Percentiles rank a stretch among this genome's conserved stretches.
Conservation (phyloP, 2,888 invertebrate genomes). For the Seladonia tumulorum region DNA sequence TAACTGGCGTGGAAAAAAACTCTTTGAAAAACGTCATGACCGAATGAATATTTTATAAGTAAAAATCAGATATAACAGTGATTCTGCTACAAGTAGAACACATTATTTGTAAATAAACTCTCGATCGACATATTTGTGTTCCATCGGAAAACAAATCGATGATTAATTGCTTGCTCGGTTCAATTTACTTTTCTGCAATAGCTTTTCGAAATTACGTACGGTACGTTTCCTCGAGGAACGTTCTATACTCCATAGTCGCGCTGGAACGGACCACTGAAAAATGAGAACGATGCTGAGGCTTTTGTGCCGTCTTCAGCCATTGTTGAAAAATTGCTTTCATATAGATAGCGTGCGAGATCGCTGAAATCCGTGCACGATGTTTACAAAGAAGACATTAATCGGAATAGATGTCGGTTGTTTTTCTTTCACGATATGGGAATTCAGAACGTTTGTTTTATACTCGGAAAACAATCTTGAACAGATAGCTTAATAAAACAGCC, state of each 20-base stretch:
- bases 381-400: slow-evolving; percentile 13
- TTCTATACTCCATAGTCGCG: not conserved
- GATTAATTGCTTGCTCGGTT: not conserved
- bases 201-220: not conserved
- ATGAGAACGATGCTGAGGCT: slow-evolving; percentile 4
- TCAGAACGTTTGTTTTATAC: not conserved
- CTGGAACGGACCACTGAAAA: not conserved
- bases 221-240: not conserved
- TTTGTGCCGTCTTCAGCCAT: slow-evolving; percentile 12
- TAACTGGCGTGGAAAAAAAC: not conserved
- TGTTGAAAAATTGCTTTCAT: slow-evolving; percentile 16
- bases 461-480: not conserved
- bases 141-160: not conserved
- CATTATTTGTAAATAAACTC: not conserved
- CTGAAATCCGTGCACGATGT: not conserved
- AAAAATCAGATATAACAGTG: not conserved
- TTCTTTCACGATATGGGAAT: not conserved
- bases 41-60: not conserved
- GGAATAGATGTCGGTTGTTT: not conserved
- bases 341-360: not conserved
- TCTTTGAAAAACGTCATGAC: not conserved
- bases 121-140: not conserved
- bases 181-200: not conserved
- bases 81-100: not conserved
- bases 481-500: not conserved